Evolutionary conservation across 2,113 vertebrate genomes (phyloP), one percentile per base, ranked within the genome.

Genomic region (Larimichthys crocea): DNA sequence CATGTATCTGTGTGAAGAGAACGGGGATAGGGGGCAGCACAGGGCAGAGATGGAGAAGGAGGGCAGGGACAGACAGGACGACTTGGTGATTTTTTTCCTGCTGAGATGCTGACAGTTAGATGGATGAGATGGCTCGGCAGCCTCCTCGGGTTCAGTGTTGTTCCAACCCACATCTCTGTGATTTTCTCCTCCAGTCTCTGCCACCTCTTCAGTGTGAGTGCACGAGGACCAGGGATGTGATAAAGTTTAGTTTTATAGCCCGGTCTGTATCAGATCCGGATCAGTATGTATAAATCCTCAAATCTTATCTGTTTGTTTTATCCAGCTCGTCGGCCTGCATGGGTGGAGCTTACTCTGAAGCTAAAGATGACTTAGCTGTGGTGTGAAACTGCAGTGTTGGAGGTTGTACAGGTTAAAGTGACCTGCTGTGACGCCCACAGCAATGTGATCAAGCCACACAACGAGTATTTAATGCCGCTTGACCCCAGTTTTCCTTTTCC

Each of bases 81-180:
- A 70, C 56, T 19, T 57, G 71, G 74, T 80, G 82, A 62, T 82
- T 84, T 85, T 85, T 80, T 69, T 56, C 81, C 83, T 35, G 74
- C 60, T 60, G 84, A 85, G 90, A 70, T 24, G 57, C 49, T 89
- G 86, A 88, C 91, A 92, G 82, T 52, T 70, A 85, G 86, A 92
- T 82, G 74, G 84, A 92, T 90, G 87, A 75, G 60, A 50, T 2
- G 46, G 68, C 56, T 71, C 72, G 5, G 46, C 56, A 8, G 76
- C 65, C 73, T 66, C 55, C 60, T 63, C 42, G 10, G 44, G 70
- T 84, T 66, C 68, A 80, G 60, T 52, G 81, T 79, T 59, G 40
- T n/a, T 66, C 26, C 65, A 75, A 55, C 66, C 50, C 59, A 29
- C 78, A 80, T 26, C 61, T 42, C 24, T 76, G 61, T 29, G 62